Evolutionary conservation across 1,140 invertebrate genomes (phyloP), one percentile per base, ranked within the genome.

Genomic region (Caenorhabditis remanei): DNA sequence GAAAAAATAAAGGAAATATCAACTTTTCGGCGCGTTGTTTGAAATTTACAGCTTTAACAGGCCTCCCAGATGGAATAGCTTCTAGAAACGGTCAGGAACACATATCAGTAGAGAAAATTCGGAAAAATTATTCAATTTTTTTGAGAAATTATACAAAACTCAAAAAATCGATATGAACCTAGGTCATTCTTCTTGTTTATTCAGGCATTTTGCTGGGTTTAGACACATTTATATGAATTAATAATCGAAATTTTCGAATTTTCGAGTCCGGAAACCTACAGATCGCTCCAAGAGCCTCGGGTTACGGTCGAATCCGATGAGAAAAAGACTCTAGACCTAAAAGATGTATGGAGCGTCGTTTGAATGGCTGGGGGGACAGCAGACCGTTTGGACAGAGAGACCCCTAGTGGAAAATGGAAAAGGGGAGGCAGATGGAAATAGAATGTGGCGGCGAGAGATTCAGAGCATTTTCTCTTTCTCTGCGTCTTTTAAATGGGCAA

Each of bases 11-110:
- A 58, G n/a, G 55, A 58, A 58, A n/a, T 19, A 58, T 16, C 13
- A 58, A 58, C 55, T 58, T 58, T 58, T 58, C 55, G 55, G 55
- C 55, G 55, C 55, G 55, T n/a, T 19, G n/a, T 58, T 58, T n/a
- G 55, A 58, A 58, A 58, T 58, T 16, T 58, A n/a, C 19, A 16
- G 55, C 6, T n/a, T n/a, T n/a, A n/a, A n/a, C n/a, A 1, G 4
- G 50, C 14, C 55, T 14, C 14, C 14, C 13, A 14, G n/a, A 6
- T 58, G 3, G 55, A 4, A 58, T 19, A 1, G 0, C 55, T 4
- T 58, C 55, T 11, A 58, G 19, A 58, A 58, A 58, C 55, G 1
- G 6, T 4, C 4, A 19, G 19, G 55, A 58, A 11, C 19, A 19
- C 55, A 32, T 32, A 32, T 32, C 32, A 0, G 2, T 1, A 14